phyloP scores from a whole-genome alignment of 2,797 vertebrate species.

The Hybognathus amarus region DNA sequence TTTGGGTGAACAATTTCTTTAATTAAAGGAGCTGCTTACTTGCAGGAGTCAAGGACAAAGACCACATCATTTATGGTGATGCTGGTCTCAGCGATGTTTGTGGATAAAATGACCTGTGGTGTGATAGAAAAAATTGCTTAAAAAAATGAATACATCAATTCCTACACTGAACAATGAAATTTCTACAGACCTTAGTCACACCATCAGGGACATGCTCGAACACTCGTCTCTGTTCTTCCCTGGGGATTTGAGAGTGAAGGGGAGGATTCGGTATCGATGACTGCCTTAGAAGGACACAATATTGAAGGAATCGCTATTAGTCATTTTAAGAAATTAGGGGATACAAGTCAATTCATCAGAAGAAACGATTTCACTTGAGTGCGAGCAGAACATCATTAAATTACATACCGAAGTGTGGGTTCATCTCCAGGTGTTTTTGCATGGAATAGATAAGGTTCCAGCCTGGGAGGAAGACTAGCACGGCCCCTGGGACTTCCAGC shows the following conservation, averaged over 20 bases:
- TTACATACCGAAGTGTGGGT: conserved; percentile 87
- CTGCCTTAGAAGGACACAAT: conserved; percentile 74
- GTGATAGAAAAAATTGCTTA: not conserved
- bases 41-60: conserved; percentile 97
- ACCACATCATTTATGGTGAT: conserved; percentile 98
- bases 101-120: conserved; percentile 91
- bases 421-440: conserved; percentile 95
- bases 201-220: conserved; percentile 88
- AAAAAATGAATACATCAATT: not conserved
- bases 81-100: conserved; percentile 96
- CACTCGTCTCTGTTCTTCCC: conserved; percentile 92
- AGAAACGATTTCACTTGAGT: not conserved
- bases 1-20: not conserved
- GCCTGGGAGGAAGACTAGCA: conserved; percentile 92
- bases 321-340: not conserved
- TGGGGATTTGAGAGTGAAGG: conserved; percentile 94
- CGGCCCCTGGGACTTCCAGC: conserved; percentile 87
- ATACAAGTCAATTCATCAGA: not conserved
- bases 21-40: conserved; percentile 78
- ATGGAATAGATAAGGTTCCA: conserved; percentile 97
- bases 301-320: not conserved
- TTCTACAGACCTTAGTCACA: conserved; percentile 83
- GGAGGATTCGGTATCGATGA: conserved; percentile 87
- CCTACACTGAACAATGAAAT: not conserved
- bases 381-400: not conserved